Evolutionary conservation across 2,888 invertebrate genomes (phyloP).

Genomic region (Acanthococcus lagerstroemiae): DNA sequence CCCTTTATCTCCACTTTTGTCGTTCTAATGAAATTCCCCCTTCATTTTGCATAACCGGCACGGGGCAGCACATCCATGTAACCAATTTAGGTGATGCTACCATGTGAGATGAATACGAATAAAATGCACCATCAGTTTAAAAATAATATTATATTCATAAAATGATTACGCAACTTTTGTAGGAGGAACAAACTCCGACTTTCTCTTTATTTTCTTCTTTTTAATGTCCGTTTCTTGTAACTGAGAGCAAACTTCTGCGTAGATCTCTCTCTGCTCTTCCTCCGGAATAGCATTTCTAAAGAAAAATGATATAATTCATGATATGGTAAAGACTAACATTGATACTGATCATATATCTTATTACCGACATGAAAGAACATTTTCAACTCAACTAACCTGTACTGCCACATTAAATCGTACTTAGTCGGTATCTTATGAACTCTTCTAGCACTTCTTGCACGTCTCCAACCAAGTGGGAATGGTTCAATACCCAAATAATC

Average conservation of each 20-base stretch:
- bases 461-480: conserved; percentile 13
- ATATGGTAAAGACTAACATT: background rate
- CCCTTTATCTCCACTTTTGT: no score
- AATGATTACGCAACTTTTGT: conserved; percentile 35
- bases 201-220: conserved; percentile 53
- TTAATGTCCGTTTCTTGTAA: conserved; percentile 59
- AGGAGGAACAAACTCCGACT: conserved; percentile 51
- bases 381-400: conserved; percentile 65
- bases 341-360: no score
- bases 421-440: conserved; percentile 70
- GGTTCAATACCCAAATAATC: conserved; percentile 62
- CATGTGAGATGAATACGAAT: no score
- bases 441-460: conserved; percentile 44
- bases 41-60: no score
- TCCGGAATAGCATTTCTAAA: conserved; percentile 66
- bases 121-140: no score
- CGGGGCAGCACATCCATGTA: no score
- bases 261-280: conserved; percentile 78
- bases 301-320: conserved; percentile 17
- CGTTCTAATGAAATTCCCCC: no score
- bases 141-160: no score
- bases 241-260: conserved; percentile 68
- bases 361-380: no score
- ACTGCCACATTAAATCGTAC: conserved; percentile 87
- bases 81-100: no score